phyloP scores from a whole-genome alignment of 2,113 vertebrate genomes.

The Tetrax tetrax region DNA sequence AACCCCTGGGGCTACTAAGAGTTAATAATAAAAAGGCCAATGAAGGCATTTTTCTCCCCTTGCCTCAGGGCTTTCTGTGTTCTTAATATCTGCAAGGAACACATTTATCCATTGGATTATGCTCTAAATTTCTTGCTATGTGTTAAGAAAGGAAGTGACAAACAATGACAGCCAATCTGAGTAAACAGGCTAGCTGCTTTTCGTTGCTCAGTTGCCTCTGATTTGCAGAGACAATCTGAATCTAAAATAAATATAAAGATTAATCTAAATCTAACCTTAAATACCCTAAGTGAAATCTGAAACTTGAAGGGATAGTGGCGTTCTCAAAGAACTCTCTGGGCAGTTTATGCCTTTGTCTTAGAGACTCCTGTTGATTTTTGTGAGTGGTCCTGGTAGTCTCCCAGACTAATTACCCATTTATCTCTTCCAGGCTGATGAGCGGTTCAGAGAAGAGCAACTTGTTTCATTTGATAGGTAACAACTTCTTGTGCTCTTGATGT shows the following conservation, averaged over 20 bases:
- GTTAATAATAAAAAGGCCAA: not conserved
- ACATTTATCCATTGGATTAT: not conserved
- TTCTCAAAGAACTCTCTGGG: not conserved
- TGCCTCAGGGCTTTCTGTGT: not conserved
- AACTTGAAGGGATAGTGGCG: not conserved
- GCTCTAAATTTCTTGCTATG: not conserved
- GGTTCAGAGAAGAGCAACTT: constrained; percentile 87
- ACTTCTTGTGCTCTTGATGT: not conserved
- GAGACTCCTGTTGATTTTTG: not conserved
- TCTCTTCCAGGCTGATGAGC: constrained; percentile 83
- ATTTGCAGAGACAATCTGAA: not conserved
- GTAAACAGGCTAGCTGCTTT: not conserved
- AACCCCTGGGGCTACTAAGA: not conserved
- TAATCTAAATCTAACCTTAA: not conserved
- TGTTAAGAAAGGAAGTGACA: not conserved
- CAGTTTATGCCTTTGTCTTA: not conserved
- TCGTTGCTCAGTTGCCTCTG: not conserved
- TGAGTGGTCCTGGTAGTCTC: not conserved
- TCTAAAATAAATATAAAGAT: not conserved
- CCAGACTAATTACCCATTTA: not conserved
- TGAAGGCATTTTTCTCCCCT: not conserved
- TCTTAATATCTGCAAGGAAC: not conserved
- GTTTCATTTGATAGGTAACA: constrained; percentile 94
- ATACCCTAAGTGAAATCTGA: not conserved
- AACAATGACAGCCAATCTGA: not conserved